These are phyloP conservation scores for Artemisiospiza belli DNA, from an alignment of 2,113 vertebrate species.

Conservation along the genomic window DNA sequence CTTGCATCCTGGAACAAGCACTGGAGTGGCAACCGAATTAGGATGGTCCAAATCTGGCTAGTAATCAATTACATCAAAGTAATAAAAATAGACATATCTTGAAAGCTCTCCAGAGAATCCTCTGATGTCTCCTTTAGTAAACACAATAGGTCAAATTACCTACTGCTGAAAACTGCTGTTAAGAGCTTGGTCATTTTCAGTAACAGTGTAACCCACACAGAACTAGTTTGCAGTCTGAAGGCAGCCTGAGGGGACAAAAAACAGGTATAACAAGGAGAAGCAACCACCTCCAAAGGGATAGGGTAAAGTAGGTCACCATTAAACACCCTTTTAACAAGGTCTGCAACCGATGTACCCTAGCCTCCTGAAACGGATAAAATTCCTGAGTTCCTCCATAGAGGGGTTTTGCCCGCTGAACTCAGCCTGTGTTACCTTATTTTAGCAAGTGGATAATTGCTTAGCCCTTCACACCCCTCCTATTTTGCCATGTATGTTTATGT, in stretches of 20 bases:
- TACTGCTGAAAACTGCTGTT: background rate
- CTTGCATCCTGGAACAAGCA: background rate
- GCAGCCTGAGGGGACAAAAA: slow-evolving; percentile 6
- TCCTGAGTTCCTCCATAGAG: background rate
- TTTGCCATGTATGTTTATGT: background rate
- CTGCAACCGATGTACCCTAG: background rate
- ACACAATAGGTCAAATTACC: slow-evolving; percentile 3
- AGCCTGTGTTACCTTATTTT: background rate
- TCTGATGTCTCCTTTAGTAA: slow-evolving; percentile 20
- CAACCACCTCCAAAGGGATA: background rate
- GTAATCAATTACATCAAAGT: background rate
- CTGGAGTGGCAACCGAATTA: background rate
- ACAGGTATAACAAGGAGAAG: slow-evolving; percentile 8
- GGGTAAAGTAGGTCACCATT: slow-evolving; percentile 19
- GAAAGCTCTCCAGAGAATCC: background rate
- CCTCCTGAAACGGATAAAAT: background rate
- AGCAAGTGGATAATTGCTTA: background rate
- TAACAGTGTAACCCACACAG: background rate
- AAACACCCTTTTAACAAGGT: background rate
- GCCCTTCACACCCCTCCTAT: background rate
- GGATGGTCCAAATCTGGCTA: slow-evolving; percentile 5
- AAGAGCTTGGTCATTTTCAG: background rate
- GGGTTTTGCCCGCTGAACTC: background rate
- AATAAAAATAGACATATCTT: slow-evolving; percentile 1
- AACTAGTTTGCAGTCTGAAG: background rate